Evolutionary conservation across 2,888 invertebrate species (phyloP).

Genomic region (Parthenolecanium corni): DNA sequence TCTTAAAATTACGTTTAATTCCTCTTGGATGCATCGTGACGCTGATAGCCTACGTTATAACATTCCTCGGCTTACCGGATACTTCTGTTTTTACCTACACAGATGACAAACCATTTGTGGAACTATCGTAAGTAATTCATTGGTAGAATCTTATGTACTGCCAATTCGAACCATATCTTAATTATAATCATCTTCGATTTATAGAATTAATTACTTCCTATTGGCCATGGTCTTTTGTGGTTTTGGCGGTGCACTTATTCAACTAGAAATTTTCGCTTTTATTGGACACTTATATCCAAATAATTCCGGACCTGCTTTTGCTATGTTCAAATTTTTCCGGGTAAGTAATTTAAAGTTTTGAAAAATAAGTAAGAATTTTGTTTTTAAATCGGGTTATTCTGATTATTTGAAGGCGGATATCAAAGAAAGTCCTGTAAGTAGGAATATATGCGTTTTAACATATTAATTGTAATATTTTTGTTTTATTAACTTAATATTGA

Average conservation of each 20-base stretch:
- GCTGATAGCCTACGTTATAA: background rate
- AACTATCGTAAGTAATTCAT: constrained; percentile 12
- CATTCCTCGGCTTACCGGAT: constrained; percentile 15
- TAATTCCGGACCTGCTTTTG: constrained; percentile 89
- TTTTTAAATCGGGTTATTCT: no score
- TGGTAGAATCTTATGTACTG: no score
- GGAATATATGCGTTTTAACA: no score
- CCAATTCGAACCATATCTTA: background rate
- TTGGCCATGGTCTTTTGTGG: constrained; percentile 82
- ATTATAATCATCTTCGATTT: constrained; percentile 23
- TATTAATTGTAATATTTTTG: no score
- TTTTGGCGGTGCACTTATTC: constrained; percentile 91
- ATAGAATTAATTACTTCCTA: constrained; percentile 55
- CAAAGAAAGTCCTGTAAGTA: no score
- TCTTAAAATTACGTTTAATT: background rate
- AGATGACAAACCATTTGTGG: constrained; percentile 43
- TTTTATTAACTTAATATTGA: no score
- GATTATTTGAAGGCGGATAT: no score
- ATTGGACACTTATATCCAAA: constrained; percentile 76
- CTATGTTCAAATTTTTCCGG: constrained; percentile 92
- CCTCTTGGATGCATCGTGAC: background rate
- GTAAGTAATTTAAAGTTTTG: no score
- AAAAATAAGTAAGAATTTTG: background rate
- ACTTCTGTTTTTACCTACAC: constrained; percentile 3
- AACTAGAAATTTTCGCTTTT: constrained; percentile 88